A percentile compares a stretch with the other conserved stretches of the same genome.
These are phyloP conservation scores for Gorsachius magnificus DNA, from an alignment of 2,797 vertebrate species.

Conservation along the genomic window DNA sequence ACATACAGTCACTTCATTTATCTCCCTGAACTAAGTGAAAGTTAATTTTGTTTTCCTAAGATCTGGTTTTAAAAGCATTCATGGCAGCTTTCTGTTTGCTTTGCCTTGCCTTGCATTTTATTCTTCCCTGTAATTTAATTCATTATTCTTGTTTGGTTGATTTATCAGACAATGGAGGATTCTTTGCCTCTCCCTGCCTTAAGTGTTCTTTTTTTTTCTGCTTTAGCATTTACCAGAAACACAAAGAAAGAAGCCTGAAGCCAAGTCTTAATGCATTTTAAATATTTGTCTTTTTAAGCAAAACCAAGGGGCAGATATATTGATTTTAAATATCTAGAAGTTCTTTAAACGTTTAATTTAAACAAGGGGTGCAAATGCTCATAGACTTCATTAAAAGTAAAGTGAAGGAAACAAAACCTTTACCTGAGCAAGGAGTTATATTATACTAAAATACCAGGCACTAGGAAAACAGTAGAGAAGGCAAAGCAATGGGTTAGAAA, in stretches of 20 bases:
- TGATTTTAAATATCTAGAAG: slow-evolving; percentile 32
- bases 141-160: slow-evolving; percentile 37
- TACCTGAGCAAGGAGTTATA: neutral
- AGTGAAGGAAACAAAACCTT: neutral
- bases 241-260: slow-evolving; percentile 43
- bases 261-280: slow-evolving; percentile 50
- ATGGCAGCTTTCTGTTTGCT: slow-evolving; percentile 46
- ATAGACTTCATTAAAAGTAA: neutral
- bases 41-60: slow-evolving; percentile 60
- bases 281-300: slow-evolving; percentile 61
- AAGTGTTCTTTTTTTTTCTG: slow-evolving; percentile 9
- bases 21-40: slow-evolving; percentile 24
- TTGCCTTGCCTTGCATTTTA: slow-evolving; percentile 44
- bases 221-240: slow-evolving; percentile 41
- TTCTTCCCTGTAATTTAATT: slow-evolving; percentile 44
- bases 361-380: neutral
- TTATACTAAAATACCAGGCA: neutral
- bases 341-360: slow-evolving; percentile 27
- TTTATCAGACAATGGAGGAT: slow-evolving; percentile 46
- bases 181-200: slow-evolving; percentile 34
- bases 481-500: neutral
- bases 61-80: slow-evolving; percentile 20
- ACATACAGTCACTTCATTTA: slow-evolving; percentile 1
- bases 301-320: slow-evolving; percentile 20
- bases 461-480: neutral